Conservation (phyloP, 30 jellyfish, hydroid and myxozoan species). For the Mastigias papua region DNA sequence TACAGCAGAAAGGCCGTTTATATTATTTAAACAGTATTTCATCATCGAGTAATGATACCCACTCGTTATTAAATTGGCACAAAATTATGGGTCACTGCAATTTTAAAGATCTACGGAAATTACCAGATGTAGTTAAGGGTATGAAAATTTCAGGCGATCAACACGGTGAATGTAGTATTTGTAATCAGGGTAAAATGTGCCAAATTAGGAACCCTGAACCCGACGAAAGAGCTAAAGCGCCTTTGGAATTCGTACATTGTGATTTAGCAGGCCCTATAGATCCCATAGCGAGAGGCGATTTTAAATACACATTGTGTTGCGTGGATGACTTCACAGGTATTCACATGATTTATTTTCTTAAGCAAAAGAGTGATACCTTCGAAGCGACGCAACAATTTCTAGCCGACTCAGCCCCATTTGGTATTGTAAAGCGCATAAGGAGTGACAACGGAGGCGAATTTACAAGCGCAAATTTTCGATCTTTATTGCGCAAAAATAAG, state of each 20-base stretch:
- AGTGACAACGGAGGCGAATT: conserved; percentile 64
- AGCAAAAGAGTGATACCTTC: conserved; percentile 42
- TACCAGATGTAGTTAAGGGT: conserved; percentile 72
- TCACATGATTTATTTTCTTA: conserved; percentile 6
- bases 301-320: conserved; percentile 34
- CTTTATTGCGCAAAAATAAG: conserved; percentile 8
- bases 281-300: conserved; percentile 53
- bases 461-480: conserved; percentile 28
- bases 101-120: conserved; percentile 46
- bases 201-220: conserved; percentile 51
- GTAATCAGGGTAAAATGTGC: conserved; percentile 42
- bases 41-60: background rate
- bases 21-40: conserved; percentile 40
- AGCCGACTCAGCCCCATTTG: conserved; percentile 73
- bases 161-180: conserved; percentile 35
- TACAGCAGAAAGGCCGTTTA: conserved; percentile 40
- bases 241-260: conserved; percentile 67
- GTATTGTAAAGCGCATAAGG: conserved; percentile 56
- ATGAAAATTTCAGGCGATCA: conserved; percentile 63
- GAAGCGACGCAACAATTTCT: conserved; percentile 58
- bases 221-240: conserved; percentile 55
- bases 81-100: conserved; percentile 70
- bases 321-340: conserved; percentile 14
- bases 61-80: conserved; percentile 51
- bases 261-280: conserved; percentile 81